Conservation (phyloP, 2,113 vertebrate species). For the Ariopsis seemanni region DNA sequence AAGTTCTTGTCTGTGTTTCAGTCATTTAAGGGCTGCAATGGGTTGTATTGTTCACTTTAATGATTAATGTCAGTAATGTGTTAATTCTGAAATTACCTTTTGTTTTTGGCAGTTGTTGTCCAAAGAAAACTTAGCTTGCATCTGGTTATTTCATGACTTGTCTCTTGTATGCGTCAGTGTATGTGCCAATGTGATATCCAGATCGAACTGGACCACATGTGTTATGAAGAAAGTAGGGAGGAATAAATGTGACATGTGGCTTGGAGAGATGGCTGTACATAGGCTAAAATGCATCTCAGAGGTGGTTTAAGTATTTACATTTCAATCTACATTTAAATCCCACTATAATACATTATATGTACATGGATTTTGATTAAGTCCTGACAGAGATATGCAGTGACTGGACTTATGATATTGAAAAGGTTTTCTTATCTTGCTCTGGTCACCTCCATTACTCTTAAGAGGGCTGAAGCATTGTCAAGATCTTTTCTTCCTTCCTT, state of each 20-base stretch:
- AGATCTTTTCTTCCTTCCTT: slow-evolving; percentile 2
- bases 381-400: not conserved
- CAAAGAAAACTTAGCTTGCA: not conserved
- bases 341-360: not conserved
- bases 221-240: not conserved
- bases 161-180: not conserved
- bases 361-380: not conserved
- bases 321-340: not conserved
- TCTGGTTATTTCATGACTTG: not conserved
- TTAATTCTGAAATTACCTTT: not conserved
- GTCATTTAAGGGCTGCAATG: not conserved
- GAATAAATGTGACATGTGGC: not conserved
- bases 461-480: not conserved
- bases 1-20: no score
- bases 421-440: not conserved
- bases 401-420: not conserved
- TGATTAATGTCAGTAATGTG: not conserved
- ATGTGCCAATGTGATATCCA: not conserved
- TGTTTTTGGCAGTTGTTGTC: not conserved
- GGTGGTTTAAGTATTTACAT: not conserved
- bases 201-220: not conserved
- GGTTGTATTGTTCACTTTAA: not conserved
- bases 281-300: not conserved
- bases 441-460: not conserved
- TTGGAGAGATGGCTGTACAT: not conserved